Evolutionary conservation across 1,140 invertebrate genomes (phyloP).

Genomic region (Hestina assimilis): DNA sequence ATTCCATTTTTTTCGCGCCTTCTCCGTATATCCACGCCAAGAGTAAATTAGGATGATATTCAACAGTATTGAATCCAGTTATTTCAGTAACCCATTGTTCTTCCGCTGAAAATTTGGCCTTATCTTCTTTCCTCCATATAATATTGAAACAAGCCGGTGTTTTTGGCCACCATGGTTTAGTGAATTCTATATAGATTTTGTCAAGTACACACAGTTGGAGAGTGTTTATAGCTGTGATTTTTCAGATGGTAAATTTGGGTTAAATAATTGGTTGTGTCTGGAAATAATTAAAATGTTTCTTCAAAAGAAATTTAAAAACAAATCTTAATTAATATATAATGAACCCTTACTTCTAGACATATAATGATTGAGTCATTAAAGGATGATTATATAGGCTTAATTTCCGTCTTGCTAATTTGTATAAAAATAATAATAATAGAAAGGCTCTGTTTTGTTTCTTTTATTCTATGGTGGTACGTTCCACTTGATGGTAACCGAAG

Average conservation of each 20-base stretch:
- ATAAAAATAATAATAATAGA: too few relatives aligned
- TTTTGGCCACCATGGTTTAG: constrained; percentile 81
- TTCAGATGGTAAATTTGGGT: constrained; percentile 79
- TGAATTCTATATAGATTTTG: constrained; percentile 87
- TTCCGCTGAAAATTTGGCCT: constrained; percentile 51
- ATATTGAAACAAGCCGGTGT: constrained; percentile 73
- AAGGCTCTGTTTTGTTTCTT: too few relatives aligned
- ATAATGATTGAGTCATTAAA: too few relatives aligned
- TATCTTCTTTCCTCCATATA: constrained; percentile 80
- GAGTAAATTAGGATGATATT: constrained; percentile 83
- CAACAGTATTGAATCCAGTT: constrained; percentile 82
- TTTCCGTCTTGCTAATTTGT: too few relatives aligned
- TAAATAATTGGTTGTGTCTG: constrained; percentile 79
- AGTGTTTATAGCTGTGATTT: constrained; percentile 82
- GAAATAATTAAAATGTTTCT: constrained; percentile 8
- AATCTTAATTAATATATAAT: too few relatives aligned
- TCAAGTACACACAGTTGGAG: constrained; percentile 85
- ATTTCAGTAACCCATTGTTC: constrained; percentile 81
- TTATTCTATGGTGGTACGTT: too few relatives aligned
- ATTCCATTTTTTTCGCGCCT: constrained; percentile 80
- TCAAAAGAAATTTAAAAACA: too few relatives aligned
- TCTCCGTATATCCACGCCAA: constrained; percentile 81
- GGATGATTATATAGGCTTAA: too few relatives aligned
- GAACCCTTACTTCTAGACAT: too few relatives aligned
- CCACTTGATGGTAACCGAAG: too few relatives aligned